phyloP scores from a whole-genome alignment of 2,888 invertebrate species.

The Dolichomitus sp. region DNA sequence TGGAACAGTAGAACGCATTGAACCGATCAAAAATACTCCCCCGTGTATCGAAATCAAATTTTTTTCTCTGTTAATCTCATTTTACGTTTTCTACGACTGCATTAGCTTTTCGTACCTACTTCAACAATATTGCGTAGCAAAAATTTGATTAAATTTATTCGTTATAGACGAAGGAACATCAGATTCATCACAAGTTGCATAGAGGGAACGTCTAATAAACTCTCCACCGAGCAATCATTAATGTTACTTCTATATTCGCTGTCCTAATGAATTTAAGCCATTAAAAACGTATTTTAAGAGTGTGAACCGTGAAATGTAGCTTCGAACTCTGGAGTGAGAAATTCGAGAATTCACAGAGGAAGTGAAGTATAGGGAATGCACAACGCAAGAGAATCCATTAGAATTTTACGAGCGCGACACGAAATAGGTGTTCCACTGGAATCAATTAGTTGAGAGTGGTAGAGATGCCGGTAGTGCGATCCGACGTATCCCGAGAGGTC shows the following conservation, averaged over 20 bases:
- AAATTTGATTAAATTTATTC: background rate
- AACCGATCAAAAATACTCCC: conserved; percentile 16
- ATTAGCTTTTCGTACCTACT: conserved; percentile 4
- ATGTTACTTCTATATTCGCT: conserved; percentile 15
- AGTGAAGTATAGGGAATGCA: conserved; percentile 18
- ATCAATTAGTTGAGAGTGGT: conserved; percentile 55
- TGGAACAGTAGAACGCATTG: conserved; percentile 7
- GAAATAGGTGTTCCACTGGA: conserved; percentile 56
- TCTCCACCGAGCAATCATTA: background rate
- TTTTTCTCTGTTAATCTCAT: conserved; percentile 2
- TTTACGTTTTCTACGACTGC: background rate
- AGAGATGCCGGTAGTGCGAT: conserved; percentile 20
- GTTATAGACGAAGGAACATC: background rate
- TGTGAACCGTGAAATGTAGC: conserved; percentile 24
- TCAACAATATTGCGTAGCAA: background rate
- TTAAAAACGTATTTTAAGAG: conserved; percentile 22
- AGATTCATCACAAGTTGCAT: background rate
- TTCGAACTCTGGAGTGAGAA: conserved; percentile 30
- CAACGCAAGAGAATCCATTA: conserved; percentile 47
- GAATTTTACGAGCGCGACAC: conserved; percentile 58
- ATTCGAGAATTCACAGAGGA: conserved; percentile 26
- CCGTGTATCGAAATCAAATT: background rate
- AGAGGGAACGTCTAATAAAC: background rate
- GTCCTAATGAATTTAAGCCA: conserved; percentile 18
- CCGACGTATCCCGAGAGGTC: conserved; percentile 2